Base-by-base conservation (phyloP, 2,888 invertebrate species). In the Tortrix viridana region DNA sequence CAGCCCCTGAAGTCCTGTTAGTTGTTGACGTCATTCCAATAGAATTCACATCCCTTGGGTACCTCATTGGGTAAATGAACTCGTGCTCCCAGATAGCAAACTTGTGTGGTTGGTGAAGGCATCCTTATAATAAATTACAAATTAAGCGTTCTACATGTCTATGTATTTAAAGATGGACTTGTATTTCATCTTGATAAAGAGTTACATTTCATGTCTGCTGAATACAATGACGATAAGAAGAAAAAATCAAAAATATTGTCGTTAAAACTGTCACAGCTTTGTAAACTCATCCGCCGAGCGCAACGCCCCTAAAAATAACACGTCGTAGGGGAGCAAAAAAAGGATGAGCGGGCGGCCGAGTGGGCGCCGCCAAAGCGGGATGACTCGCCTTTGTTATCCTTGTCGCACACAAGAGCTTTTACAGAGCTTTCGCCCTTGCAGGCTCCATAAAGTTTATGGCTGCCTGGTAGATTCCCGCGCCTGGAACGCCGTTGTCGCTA, bases 21-120 rank as follows among this genome's bases (percentile, higher is more conserved):
- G 82, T 88, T 92, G 89, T 93, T 93, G 93, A 93, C 93, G 93
- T 93, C 93, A 92, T 89, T 88, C 86, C 86, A 89, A 89, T 85
- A 85, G 86, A 86, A 84, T 84, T 80, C 82, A 84, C 86, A 89
- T 89, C 90, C 91, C 88, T 86, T 81, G 83, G 86, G 89, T 86
- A 87, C 89, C 91, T 80, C 88, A 53, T 77, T 79, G 82, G 75
- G 65, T 67, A 65, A 57, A n/a, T 69, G 71, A 66, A 53, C 64
- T 53, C 49, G 57, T 47, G 53, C 48, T 62, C 49, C 62, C 52
- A 57, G 43, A 22, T 43, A 32, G 22, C 41, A 55, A 56, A 50
- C 59, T 50, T 41, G 50, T 43, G 32, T 53, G 58, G 50, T 52
- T 46, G 50, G 50, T 44, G 19, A n/a, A 38, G 19, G 44, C 37